These are phyloP conservation scores for Anolis apletophallus DNA, from an alignment of 2,797 vertebrate species.

Conservation along the genomic window DNA sequence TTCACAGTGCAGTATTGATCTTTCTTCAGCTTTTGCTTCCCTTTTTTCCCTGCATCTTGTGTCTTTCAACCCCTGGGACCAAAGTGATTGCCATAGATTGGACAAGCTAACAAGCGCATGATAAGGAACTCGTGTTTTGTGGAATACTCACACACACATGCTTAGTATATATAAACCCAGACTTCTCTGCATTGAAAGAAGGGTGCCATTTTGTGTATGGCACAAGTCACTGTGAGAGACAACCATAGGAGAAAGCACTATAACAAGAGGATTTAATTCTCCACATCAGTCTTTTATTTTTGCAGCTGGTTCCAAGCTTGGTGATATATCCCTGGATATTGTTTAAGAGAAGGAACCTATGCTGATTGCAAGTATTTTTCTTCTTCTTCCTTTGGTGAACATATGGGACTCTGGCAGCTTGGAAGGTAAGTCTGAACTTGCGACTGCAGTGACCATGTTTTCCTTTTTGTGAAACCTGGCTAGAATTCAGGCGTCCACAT, in stretches of 20 bases:
- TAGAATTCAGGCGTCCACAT: conserved; percentile 46
- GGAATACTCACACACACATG: conserved; percentile 81
- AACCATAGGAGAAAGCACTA: conserved; percentile 76
- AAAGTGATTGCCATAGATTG: conserved; percentile 99
- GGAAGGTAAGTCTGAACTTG: conserved; percentile 85
- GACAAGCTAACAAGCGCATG: conserved; percentile 99
- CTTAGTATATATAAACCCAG: conserved; percentile 77
- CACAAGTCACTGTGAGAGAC: conserved; percentile 76
- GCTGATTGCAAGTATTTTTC: conserved; percentile 77
- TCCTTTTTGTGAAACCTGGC: conserved; percentile 57
- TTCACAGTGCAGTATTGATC: conserved; percentile 98
- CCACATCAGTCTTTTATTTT: conserved; percentile 73
- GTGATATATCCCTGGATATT: conserved; percentile 80
- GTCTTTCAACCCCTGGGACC: conserved; percentile 98
- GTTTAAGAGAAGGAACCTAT: conserved; percentile 80
- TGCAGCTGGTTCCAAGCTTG: conserved; percentile 78
- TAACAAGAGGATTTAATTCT: conserved; percentile 74
- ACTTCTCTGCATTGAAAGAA: conserved; percentile 82
- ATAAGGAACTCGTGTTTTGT: conserved; percentile 92
- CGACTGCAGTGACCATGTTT: conserved; percentile 57
- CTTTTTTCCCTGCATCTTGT: conserved; percentile 89
- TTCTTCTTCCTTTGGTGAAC: conserved; percentile 68
- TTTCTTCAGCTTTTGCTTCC: conserved; percentile 95
- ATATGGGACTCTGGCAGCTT: conserved; percentile 77
- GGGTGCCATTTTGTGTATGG: conserved; percentile 82